Base-by-base conservation (phyloP, 1,140 invertebrate genomes). In the Orius insidiosus region DNA sequence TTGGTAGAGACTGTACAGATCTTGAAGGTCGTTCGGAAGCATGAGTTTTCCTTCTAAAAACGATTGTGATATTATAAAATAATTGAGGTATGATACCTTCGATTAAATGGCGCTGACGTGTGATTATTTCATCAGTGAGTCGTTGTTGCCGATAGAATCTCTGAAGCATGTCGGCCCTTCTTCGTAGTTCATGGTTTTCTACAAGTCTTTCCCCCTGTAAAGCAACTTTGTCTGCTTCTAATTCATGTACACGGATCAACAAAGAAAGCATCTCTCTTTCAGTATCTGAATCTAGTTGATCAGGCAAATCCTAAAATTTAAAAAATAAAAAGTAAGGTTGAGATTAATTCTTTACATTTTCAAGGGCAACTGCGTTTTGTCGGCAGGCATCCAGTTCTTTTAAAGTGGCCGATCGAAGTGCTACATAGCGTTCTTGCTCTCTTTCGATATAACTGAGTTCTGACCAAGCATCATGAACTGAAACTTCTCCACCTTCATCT, bases 211-310 rank as follows among this genome's bases (percentile, higher is more conserved):
- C 81, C 6, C 85, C 85, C 62, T 92, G 85, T 49, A 90, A 67
- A 54, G 88, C 86, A 60, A 87, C 75, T 63, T 89, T 93, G 58
- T 90, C 83, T 1, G 88, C 86, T 65, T 94, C 87, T 19, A 93
- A 64, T 63, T 92, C 85, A 58, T 93, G 87, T 5, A 92, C 80
- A 51, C 82, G 71, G 56, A 85, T 85, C 55, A 93, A n/a, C 14
- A 93, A 63, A 8, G 77, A 74, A 11, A 90, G 63, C 30, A 93
- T 72, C 55, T 93, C 88, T 37, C 81, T 69, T 61, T 93, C 87
- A 47, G 89, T 85, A 35, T 85, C 80, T 41, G 79, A 85, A 54
- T 74, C 85, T 33, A 87, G 78, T 45, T 78, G 71, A 31, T 76
- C 76, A 10, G 85, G 85, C 33, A 90, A 66, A 65, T 83, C 81